phyloP scores from a whole-genome alignment of 2,797 vertebrate genomes.

The Morelia viridis region DNA sequence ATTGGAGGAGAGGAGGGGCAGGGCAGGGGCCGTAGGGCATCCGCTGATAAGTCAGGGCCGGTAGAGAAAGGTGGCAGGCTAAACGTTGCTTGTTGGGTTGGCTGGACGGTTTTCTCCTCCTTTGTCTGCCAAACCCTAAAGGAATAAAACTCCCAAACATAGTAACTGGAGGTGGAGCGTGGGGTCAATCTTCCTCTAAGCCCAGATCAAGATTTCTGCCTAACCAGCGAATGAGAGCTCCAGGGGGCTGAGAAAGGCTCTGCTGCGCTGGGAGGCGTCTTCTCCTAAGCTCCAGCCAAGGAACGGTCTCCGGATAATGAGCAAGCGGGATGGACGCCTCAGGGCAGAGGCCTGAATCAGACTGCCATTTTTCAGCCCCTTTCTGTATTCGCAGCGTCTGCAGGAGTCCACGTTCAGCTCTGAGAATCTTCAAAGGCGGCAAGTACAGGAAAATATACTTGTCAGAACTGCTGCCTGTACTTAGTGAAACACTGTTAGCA shows the following conservation, averaged over 20 bases:
- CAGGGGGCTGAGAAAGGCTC: background rate
- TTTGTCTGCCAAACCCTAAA: background rate
- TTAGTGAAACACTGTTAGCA: background rate
- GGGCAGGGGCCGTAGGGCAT: background rate
- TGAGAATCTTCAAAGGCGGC: no score
- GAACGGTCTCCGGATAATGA: no score
- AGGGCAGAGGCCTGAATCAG: no score
- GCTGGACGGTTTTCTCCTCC: background rate
- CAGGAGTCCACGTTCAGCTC: no score
- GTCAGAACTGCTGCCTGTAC: background rate
- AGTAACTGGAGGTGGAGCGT: background rate
- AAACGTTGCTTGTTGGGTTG: background rate
- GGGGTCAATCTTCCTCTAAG: background rate
- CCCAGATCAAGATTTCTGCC: background rate
- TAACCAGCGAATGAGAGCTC: background rate
- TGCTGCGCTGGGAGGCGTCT: background rate
- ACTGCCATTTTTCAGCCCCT: no score
- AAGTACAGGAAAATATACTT: background rate
- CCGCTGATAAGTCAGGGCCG: background rate
- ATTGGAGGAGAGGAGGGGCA: background rate
- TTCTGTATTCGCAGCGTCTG: no score
- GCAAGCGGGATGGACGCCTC: no score
- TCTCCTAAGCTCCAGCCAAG: background rate
- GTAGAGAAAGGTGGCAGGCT: background rate
- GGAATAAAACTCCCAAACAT: background rate